phyloP scores from a whole-genome alignment of 2,888 invertebrate species.

The Dastarcus helophoroides region DNA sequence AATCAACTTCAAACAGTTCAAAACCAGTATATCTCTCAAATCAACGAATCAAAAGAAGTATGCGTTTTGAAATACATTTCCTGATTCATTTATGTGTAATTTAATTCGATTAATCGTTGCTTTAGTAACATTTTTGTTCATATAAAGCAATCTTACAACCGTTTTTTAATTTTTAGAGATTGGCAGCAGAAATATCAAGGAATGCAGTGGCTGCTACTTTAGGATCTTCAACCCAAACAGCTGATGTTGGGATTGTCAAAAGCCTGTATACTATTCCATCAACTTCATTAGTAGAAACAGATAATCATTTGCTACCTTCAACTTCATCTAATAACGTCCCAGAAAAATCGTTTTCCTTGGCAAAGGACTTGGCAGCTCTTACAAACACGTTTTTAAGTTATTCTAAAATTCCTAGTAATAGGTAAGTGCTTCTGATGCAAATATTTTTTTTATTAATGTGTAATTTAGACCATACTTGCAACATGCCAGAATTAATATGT shows the following conservation, averaged over 20 bases:
- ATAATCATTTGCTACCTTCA: conserved; percentile 16
- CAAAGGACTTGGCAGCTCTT: conserved; percentile 16
- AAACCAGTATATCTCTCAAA: conserved; percentile 67
- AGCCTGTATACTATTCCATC: conserved; percentile 24
- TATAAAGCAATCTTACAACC: no score
- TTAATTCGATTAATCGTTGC: no score
- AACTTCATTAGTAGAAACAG: conserved; percentile 14
- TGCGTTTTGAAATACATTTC: no score
- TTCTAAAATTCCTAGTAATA: no score
- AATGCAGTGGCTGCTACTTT: conserved; percentile 49
- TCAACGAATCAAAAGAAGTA: conserved; percentile 76
- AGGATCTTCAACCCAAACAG: conserved; percentile 21
- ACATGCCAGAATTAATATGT: no score
- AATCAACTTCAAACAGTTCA: conserved; percentile 72
- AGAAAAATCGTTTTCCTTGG: conserved; percentile 19
- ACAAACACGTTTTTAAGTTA: no score
- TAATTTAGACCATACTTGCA: no score
- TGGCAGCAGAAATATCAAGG: conserved; percentile 57
- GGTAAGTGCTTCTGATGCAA: no score
- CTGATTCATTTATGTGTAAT: no score
- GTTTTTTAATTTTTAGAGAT: conserved; percentile 40
- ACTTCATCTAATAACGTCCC: conserved; percentile 21
- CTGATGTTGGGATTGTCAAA: conserved; percentile 23
- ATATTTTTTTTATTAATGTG: no score
- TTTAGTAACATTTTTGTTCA: no score